Percentiles rank a stretch among this genome's conserved stretches.
phyloP scores from a whole-genome alignment of 2,888 invertebrate species.

The Scrobipalpa costella region DNA sequence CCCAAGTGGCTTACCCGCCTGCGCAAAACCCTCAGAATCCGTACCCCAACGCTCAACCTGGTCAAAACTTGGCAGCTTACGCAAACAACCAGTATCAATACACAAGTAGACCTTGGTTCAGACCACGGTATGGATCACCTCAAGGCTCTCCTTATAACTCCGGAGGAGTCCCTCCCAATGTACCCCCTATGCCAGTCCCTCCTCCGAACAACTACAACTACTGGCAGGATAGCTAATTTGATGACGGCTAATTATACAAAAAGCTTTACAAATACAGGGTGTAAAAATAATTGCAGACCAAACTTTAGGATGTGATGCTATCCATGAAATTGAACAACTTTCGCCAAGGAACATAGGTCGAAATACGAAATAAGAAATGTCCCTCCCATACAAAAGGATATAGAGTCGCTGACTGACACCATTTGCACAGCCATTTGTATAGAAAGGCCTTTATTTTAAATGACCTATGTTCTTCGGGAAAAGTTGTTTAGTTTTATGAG shows the following conservation, averaged over 20 bases:
- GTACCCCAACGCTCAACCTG: slow-evolving; percentile 73
- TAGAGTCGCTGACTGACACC: too few relatives aligned
- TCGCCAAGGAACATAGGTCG: too few relatives aligned
- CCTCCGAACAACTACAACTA: slow-evolving; percentile 73
- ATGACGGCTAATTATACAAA: slow-evolving; percentile 37
- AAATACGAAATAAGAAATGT: too few relatives aligned
- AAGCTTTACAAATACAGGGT: too few relatives aligned
- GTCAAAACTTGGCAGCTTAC: slow-evolving; percentile 74
- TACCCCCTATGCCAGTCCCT: slow-evolving; percentile 65
- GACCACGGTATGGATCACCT: slow-evolving; percentile 70
- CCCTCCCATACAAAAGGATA: too few relatives aligned
- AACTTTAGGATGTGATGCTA: too few relatives aligned
- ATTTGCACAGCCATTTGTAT: too few relatives aligned
- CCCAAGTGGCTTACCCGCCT: slow-evolving; percentile 60
- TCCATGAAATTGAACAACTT: too few relatives aligned
- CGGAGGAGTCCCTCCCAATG: slow-evolving; percentile 54
- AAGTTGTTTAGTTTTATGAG: too few relatives aligned
- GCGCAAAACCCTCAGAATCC: slow-evolving; percentile 62
- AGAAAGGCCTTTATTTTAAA: too few relatives aligned
- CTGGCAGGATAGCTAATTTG: slow-evolving; percentile 76
- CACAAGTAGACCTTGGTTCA: slow-evolving; percentile 71
- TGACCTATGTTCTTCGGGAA: too few relatives aligned
- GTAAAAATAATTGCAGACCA: too few relatives aligned
- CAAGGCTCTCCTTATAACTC: slow-evolving; percentile 68
- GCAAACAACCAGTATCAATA: slow-evolving; percentile 74